Base-by-base conservation (phyloP, 2,888 invertebrate genomes). In the Odontomyia ornata region DNA sequence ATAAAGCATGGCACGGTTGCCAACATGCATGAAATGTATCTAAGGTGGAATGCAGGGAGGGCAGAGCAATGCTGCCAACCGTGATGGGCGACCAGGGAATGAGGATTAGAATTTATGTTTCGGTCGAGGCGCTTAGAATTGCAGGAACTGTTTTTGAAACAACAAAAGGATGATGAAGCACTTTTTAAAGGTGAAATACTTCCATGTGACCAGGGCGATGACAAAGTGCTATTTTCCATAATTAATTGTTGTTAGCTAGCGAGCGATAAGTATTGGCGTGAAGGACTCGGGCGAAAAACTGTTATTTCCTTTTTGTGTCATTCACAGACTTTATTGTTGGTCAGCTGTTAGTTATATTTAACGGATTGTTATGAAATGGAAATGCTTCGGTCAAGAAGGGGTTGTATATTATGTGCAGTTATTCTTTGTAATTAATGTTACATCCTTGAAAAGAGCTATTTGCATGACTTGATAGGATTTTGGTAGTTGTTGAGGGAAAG, bases 241-340 rank as follows among this genome's bases (percentile, higher is more conserved):
- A 73, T 73, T 73, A 73, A 73, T 73, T 73, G 73, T 30, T 36
- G 73, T 30, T 36, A 30, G 57, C 21, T 60, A 4, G 73, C 57
- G 73, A 69, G 69, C 69, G 69, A 69, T 69, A 69, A 69, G 47
- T 69, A 69, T 69, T 69, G 69, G 69, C 69, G 47, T 69, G 47
- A 69, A 47, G 47, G 69, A 47, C 69, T 69, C 36, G 36, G 36
- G 43, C 47, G 69, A 69, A 69, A 46, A 69, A 69, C 69, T 69
- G 69, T 47, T 69, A 47, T 69, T 69, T 69, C 69, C 69, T 69
- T 47, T 69, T 25, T 69, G 47, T 69, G 69, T 69, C 69, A 69
- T 46, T 69, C 43, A 47, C 69, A 69, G 30, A 30, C 30, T 47
- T 69, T 69, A 69, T 69, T 69, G 47, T 25, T 23, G 69, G 69